phyloP scores from a whole-genome alignment of 2,113 vertebrate genomes.

The Carassius carassius region DNA sequence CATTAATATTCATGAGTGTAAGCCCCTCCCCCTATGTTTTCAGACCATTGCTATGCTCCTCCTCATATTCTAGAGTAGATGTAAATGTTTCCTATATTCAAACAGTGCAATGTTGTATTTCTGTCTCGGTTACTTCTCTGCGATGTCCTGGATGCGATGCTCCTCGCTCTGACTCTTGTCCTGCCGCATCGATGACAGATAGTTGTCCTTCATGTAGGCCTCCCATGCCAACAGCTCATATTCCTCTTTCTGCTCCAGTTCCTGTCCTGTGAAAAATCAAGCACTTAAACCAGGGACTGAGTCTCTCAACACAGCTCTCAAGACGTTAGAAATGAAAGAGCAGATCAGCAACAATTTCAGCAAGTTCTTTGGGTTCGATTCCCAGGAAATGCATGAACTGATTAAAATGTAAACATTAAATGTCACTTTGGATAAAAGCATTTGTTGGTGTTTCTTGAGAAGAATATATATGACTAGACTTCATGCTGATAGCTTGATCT shows the following conservation, averaged over 20 bases:
- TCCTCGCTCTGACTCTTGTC: constrained; percentile 79
- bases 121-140: constrained; percentile 77
- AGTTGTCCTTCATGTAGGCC: constrained; percentile 87
- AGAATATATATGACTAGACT: neutral
- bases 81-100: neutral
- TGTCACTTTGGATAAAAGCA: no score
- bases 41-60: neutral
- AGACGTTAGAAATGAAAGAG: neutral
- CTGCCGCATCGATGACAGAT: constrained; percentile 77
- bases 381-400: neutral
- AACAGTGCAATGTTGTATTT: neutral
- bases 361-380: neutral
- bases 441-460: neutral
- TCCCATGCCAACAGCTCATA: constrained; percentile 90
- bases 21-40: neutral
- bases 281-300: neutral
- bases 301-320: neutral
- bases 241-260: constrained; percentile 81
- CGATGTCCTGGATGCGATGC: constrained; percentile 80
- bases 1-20: neutral
- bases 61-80: neutral
- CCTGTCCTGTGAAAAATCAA: constrained; percentile 72
- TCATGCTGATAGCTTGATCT: neutral
- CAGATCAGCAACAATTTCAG: no score
- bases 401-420: neutral